Evolutionary conservation across 2,113 vertebrate species (phyloP), one percentile per base, ranked within the genome.

Genomic region (Lutjanus erythropterus): DNA sequence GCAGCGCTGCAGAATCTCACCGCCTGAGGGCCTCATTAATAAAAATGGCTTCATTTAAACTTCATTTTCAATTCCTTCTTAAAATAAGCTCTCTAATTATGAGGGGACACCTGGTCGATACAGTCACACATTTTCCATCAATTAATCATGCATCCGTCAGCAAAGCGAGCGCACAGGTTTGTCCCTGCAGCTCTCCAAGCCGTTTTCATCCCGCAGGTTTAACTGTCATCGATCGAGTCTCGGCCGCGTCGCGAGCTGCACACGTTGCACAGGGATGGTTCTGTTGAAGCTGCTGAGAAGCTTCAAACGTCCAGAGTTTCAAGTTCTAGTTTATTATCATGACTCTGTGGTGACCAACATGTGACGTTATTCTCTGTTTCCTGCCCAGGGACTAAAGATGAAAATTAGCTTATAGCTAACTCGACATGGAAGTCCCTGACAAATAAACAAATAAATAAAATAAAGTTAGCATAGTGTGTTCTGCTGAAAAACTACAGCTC

Each of bases 21-120:
- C 6, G 77, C 65, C 72, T 18, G 0, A 47, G 41, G 60, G 53
- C 25, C 67, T 85, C 71, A 71, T 85, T 85, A 71, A 81, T 81
- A 56, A 85, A 61, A 77, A 80, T 42, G n/a, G 41, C 60, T 72
- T 81, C 25, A 85, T 85, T 76, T 73, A 68, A 68, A 77, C 67
- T 35, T 67, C 3, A 72, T 61, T 78, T 83, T 65, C 44, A 44
- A 46, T 65, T 71, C 37, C 52, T 21, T 75, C 60, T 71, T 35
- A 46, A 65, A 80, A 59, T 70, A 65, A 59, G 9, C 37, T 59
- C 31, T 58, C 6, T 66, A 75, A 80, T 84, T 70, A 64, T 27
- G 62, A 3, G 14, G 21, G 3, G 15, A 56, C 55, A 62, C 61
- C 69, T 49, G 75, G 53, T 78, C 21, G 18, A 52, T 66, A 39